These are phyloP conservation scores for Parelbella ahira DNA, from an alignment of 2,888 invertebrate genomes.

Conservation along the genomic window DNA sequence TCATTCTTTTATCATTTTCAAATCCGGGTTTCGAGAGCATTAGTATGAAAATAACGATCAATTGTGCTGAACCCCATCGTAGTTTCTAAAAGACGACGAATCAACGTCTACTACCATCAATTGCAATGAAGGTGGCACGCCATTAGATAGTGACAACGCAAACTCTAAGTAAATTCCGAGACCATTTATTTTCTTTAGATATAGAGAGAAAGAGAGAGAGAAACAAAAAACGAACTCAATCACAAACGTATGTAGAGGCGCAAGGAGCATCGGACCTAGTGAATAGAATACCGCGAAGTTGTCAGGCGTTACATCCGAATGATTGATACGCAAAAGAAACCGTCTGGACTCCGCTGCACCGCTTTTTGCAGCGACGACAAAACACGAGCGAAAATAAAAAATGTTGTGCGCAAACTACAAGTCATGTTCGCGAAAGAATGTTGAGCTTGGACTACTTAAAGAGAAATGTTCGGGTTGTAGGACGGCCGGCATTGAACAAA, in stretches of 20 bases:
- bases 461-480: conserved; percentile 1
- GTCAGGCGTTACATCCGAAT: conserved; percentile 31
- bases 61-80: too few species aligned
- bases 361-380: conserved; percentile 16
- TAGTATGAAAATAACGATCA: too few species aligned
- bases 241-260: conserved; percentile 14
- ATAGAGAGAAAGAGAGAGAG: too few species aligned
- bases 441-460: conserved; percentile 7
- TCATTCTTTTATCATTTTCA: too few species aligned
- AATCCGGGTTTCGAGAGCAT: too few species aligned
- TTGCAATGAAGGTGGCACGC: not conserved
- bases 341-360: conserved; percentile 14
- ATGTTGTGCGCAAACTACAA: conserved; percentile 15
- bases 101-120: not conserved
- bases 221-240: conserved; percentile 10
- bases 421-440: conserved; percentile 20
- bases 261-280: conserved; percentile 24
- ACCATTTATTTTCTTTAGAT: conserved; percentile 17
- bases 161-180: conserved; percentile 8
- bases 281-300: conserved; percentile 31
- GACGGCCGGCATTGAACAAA: not conserved
- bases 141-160: conserved; percentile 9
- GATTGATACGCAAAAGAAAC: conserved; percentile 32
- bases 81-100: too few species aligned
- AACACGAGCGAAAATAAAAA: not conserved